Conservation (phyloP, 37 sponge, comb jelly and placozoan genomes). For the Theonella swinhoei region DNA sequence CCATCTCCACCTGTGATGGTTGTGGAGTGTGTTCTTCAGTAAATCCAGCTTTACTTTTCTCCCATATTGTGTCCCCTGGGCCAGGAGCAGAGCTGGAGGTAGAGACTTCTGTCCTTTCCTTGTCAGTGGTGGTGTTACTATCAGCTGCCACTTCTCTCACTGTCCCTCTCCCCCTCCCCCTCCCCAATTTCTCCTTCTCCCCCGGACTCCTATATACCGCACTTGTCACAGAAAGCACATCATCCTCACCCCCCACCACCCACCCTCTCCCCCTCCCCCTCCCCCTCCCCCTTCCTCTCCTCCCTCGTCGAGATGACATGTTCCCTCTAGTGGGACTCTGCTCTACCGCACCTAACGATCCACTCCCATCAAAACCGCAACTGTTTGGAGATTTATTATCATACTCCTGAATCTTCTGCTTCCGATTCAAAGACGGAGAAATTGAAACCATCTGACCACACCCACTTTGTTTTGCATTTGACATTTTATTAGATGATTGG, state of each 20-base stretch:
- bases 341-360: no score
- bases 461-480: no score
- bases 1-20: no score
- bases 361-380: no score
- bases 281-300: not conserved
- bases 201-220: slow-evolving; percentile 1
- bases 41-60: not conserved
- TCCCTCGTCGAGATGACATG: no score
- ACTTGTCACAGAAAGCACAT: slow-evolving; percentile 24
- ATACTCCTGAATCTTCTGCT: no score
- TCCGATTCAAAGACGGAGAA: no score
- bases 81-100: not conserved
- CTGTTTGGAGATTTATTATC: no score
- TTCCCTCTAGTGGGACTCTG: no score
- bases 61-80: not conserved
- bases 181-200: not conserved
- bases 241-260: slow-evolving; percentile 27
- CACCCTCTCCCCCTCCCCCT: not conserved
- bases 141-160: not conserved
- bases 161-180: not conserved
- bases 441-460: no score
- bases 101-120: no score
- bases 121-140: not conserved
- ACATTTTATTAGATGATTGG: no score
- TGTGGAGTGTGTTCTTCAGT: not conserved